Percentiles rank a stretch among this genome's conserved stretches.
phyloP scores from a whole-genome alignment of 2,113 vertebrate species.

The Peromyscus californicus region DNA sequence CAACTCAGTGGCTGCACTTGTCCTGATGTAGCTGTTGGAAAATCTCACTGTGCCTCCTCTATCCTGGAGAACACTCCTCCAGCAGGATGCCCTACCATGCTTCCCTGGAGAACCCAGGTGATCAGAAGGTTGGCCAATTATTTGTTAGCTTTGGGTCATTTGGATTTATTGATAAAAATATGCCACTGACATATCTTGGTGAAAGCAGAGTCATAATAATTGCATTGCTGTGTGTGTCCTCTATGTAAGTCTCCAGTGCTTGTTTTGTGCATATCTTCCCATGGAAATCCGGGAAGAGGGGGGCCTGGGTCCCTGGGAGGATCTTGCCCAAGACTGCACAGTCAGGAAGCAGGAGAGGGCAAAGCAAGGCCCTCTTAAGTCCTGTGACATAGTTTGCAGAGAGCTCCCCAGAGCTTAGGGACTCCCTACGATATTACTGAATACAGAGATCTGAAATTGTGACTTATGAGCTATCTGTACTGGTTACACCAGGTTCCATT shows the following conservation, averaged over 20 bases:
- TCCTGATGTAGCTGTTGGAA: neutral
- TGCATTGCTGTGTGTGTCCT: neutral
- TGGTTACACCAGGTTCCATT: neutral
- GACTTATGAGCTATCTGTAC: neutral
- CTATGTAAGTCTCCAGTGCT: too few relatives aligned
- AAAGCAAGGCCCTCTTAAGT: neutral
- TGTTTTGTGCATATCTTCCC: neutral
- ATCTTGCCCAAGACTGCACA: neutral
- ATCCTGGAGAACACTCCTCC: neutral
- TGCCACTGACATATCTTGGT: neutral
- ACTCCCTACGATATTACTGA: neutral
- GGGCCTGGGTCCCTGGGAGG: neutral
- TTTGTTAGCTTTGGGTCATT: slow-evolving; percentile 32
- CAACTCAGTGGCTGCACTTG: accelerated
- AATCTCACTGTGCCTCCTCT: neutral
- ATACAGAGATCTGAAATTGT: neutral
- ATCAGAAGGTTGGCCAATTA: neutral
- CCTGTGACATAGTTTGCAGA: neutral
- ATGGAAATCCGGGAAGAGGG: neutral
- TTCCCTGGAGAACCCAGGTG: neutral
- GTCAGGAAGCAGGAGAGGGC: neutral
- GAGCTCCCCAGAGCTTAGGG: neutral
- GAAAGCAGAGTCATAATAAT: neutral
- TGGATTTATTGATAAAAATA: neutral
- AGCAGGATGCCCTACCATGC: neutral